Percentiles rank a stretch among this genome's conserved stretches.
These are phyloP conservation scores for Porites divaricata DNA, from an alignment of 92 coral and sea anemone genomes.

Conservation along the genomic window DNA sequence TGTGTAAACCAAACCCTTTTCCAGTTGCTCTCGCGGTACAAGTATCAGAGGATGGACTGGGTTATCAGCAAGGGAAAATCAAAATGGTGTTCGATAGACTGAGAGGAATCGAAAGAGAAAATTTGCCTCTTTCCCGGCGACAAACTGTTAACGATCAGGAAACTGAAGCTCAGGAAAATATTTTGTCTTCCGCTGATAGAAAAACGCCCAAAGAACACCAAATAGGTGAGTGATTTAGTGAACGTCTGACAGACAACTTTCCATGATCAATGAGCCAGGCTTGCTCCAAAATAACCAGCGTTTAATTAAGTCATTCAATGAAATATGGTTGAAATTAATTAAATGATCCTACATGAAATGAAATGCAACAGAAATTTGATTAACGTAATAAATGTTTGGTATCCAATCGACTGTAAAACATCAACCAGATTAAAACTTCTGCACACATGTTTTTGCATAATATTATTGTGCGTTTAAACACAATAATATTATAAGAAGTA, in stretches of 20 bases:
- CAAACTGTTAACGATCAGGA: conserved; percentile 46
- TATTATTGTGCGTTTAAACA: no score
- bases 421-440: no score
- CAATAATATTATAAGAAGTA: no score
- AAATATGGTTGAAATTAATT: no score
- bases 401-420: no score
- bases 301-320: no score
- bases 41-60: conserved; percentile 3
- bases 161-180: conserved; percentile 68
- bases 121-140: conserved; percentile 48
- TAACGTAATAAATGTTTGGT: no score
- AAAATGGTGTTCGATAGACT: conserved; percentile 89
- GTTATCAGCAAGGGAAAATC: conserved; percentile 18
- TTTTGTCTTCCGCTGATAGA: conserved; percentile 64
- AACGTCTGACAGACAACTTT: neutral
- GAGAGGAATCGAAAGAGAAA: conserved; percentile 67
- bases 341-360: no score
- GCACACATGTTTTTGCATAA: no score
- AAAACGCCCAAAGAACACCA: conserved; percentile 87
- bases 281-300: no score
- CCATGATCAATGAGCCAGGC: no score
- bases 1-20: neutral
- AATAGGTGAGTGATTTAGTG: conserved; percentile 64
- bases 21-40: neutral
- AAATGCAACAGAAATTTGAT: no score